Conservation (phyloP, 2,888 invertebrate genomes). For the Drosophila paramelanica region DNA sequence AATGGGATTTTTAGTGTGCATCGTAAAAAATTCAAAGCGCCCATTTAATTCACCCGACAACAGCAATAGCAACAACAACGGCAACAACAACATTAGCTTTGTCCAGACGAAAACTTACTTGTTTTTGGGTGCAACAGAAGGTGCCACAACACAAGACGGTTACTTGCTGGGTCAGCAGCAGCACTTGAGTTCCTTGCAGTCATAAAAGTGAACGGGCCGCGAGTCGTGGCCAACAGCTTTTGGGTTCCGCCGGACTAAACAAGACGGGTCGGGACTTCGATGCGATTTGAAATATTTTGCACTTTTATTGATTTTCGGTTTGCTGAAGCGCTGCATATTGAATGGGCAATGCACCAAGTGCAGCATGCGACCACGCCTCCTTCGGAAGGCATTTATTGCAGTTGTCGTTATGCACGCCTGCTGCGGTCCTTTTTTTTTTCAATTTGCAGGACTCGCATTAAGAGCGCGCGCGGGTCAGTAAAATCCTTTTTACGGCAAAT, state of each 20-base stretch:
- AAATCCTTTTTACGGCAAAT: conserved; percentile 76
- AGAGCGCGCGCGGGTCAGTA: conserved; percentile 28
- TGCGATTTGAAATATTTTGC: conserved; percentile 76
- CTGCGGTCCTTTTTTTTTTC: conserved; percentile 42
- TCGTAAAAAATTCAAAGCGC: conserved; percentile 82
- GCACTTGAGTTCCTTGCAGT: conserved; percentile 59
- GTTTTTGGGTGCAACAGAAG: conserved; percentile 45
- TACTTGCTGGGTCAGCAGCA: conserved; percentile 58
- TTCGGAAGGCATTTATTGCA: conserved; percentile 28
- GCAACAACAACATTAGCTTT: conserved; percentile 14
- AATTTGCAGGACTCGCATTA: conserved; percentile 52
- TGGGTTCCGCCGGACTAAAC: neutral
- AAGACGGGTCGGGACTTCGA: conserved; percentile 24
- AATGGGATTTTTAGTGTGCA: conserved; percentile 83
- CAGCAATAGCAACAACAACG: conserved; percentile 30
- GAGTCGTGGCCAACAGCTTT: conserved; percentile 29
- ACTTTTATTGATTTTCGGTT: conserved; percentile 73
- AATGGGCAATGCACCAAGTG: conserved; percentile 61
- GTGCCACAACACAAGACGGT: conserved; percentile 29
- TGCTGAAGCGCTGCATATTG: conserved; percentile 74
- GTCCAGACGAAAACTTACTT: conserved; percentile 48
- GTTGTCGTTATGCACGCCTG: conserved; percentile 68
- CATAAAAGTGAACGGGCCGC: conserved; percentile 63
- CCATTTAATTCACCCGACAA: conserved; percentile 76
- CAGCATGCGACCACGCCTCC: conserved; percentile 8